Conservation (phyloP, 92 coral and sea anemone species). For the Diadumene lineata region DNA sequence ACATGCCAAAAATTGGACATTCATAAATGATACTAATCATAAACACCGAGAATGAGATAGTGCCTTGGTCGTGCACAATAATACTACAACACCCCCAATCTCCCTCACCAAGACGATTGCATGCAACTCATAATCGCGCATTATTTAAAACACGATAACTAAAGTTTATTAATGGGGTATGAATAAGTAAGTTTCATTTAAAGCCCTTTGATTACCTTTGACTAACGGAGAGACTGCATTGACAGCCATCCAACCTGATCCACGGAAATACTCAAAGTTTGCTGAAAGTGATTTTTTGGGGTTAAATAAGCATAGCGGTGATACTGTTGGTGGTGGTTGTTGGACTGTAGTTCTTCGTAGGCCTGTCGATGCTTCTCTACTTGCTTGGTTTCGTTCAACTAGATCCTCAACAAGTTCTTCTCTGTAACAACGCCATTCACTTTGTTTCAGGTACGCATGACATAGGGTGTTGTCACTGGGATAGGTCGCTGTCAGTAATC, state of each 20-base stretch:
- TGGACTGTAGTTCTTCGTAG: conserved; percentile 53
- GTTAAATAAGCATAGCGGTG: conserved; percentile 70
- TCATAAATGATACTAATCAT: too few species aligned
- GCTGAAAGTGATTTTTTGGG: conserved; percentile 50
- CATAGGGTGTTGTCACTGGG: conserved; percentile 77
- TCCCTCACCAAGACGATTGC: too few species aligned
- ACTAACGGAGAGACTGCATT: conserved; percentile 44
- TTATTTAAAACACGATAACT: too few species aligned
- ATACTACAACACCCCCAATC: too few species aligned
- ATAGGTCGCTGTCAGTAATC: conserved; percentile 49
- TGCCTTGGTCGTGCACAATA: too few species aligned
- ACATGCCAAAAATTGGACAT: too few species aligned
- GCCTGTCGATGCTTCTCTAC: conserved; percentile 66
- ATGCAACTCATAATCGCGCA: too few species aligned
- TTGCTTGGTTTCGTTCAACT: conserved; percentile 51
- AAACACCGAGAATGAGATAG: too few species aligned
- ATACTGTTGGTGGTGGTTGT: conserved; percentile 69
- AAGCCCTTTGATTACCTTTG: conserved; percentile 52
- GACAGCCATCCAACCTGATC: conserved; percentile 60
- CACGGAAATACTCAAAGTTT: conserved; percentile 71
- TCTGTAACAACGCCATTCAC: conserved; percentile 89
- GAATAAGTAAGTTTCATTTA: background rate
- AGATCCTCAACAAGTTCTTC: conserved; percentile 83
- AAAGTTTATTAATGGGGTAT: too few species aligned
- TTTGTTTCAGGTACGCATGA: conserved; percentile 69